Evolutionary conservation across 2,113 vertebrate genomes (phyloP), one percentile per base, ranked within the genome.

Genomic region (Phasianus colchicus): DNA sequence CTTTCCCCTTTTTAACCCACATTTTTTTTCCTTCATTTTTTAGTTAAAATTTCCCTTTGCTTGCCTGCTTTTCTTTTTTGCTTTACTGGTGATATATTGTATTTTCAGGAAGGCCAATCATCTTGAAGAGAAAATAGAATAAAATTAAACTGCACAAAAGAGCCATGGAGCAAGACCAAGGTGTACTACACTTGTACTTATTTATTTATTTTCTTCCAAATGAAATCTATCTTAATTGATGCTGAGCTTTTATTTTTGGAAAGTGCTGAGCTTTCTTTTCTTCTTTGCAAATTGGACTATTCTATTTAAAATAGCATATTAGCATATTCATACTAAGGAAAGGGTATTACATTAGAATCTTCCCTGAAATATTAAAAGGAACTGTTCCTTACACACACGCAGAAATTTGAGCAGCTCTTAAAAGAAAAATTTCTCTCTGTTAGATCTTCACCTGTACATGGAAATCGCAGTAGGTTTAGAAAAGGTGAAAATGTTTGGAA

Each of bases 181-280:
- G 55, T 70, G 34, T 60, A 92, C 80, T 94, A 66, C 22, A 80
- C 55, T 83, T 57, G 32, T 20, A 47, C 20, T 47, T 47, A 20
- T 47, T 47, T 21, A 20, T 55, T 30, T 54, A 16, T 54, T 55
- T n/a, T 58, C 29, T 90, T 81, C 82, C 45, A 88, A 74, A 80
- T 63, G 5, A 77, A 77, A 85, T 86, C 30, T 72, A 13, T 65
- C 7, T 63, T 38, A 40, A 36, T 67, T 91, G 45, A 73, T 80
- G 67, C 54, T 84, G 75, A 92, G 81, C 10, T 92, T 93, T 86
- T 66, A 4, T 27, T 70, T 95, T 85, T 67, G 29, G 69, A 85
- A 79, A 93, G 32, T 34, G 74, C 10, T 45, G 34, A 73, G 10
- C 20, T 90, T 75, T 89, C 65, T 73, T 83, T 63, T 93, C 83